Conservation (phyloP, 2,797 vertebrate genomes). For the Notolabrus celidotus region DNA sequence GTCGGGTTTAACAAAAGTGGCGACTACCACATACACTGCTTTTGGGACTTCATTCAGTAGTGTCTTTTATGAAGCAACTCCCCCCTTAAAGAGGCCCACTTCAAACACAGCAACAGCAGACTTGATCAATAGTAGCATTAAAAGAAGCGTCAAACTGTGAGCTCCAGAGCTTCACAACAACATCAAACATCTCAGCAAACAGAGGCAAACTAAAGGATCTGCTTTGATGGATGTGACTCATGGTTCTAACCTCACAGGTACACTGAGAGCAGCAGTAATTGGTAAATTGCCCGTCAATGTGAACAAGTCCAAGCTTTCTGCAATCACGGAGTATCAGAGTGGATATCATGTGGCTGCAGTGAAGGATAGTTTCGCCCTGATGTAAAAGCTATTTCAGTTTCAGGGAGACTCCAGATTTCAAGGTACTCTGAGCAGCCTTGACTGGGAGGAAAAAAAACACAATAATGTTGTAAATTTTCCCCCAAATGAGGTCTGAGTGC, state of each 20-base stretch:
- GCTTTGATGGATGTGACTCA: conserved; percentile 21
- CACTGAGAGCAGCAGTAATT: conserved; percentile 4
- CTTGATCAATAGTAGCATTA: conserved; percentile 47
- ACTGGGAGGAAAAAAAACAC: conserved; percentile 13
- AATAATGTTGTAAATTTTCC: conserved; percentile 9
- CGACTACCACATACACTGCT: conserved; percentile 76
- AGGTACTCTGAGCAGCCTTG: conserved; percentile 49
- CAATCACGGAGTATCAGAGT: conserved; percentile 40
- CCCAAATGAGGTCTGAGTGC: neutral
- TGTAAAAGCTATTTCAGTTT: conserved; percentile 62
- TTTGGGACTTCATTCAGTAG: conserved; percentile 69
- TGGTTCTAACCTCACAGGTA: conserved; percentile 25
- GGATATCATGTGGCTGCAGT: conserved; percentile 59
- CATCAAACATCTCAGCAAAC: conserved; percentile 20
- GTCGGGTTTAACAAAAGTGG: conserved; percentile 80
- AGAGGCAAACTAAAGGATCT: conserved; percentile 22
- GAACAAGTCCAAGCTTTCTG: conserved; percentile 56
- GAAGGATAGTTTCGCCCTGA: conserved; percentile 53
- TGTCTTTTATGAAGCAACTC: conserved; percentile 67
- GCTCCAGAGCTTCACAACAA: conserved; percentile 6
- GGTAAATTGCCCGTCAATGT: conserved; percentile 23
- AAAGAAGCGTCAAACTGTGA: conserved; percentile 47
- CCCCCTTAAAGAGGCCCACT: conserved; percentile 53
- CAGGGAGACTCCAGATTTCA: conserved; percentile 60
- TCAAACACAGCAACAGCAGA: conserved; percentile 54